Conservation (phyloP, 2,113 vertebrate species). For the Turdus rufiventris region DNA sequence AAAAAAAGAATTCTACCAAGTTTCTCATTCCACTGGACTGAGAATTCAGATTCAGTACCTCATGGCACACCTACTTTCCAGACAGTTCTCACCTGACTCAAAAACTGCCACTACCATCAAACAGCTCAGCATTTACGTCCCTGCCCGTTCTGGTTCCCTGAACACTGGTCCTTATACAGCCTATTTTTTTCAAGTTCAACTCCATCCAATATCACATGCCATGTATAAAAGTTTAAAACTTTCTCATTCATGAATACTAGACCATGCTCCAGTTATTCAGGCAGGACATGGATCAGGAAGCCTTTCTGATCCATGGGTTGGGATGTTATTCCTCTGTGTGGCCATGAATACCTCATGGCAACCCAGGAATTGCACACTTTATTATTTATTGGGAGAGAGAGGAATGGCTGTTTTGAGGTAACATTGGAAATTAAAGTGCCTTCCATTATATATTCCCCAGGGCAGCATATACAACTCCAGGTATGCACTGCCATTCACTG, state of each 20-base stretch:
- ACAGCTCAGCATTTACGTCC: neutral
- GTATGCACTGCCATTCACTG: neutral
- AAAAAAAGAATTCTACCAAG: neutral
- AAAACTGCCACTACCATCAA: neutral
- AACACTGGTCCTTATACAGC: neutral
- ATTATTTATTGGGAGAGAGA: neutral
- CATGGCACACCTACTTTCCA: neutral
- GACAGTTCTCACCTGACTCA: neutral
- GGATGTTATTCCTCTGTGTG: neutral
- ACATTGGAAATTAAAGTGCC: neutral
- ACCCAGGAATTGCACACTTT: neutral
- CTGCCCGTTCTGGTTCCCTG: neutral
- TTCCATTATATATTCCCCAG: neutral
- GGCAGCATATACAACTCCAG: neutral
- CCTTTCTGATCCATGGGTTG: neutral
- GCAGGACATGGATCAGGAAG: neutral
- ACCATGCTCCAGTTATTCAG: neutral
- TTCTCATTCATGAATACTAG: neutral
- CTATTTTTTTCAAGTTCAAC: neutral
- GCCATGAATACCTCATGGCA: neutral
- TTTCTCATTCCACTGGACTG: neutral
- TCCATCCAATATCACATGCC: neutral
- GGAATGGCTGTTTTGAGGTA: neutral
- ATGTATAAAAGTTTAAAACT: neutral
- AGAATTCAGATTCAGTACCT: neutral